These are phyloP conservation scores for Tetanocera ferruginea DNA, from an alignment of 2,888 invertebrate genomes.

Conservation along the genomic window DNA sequence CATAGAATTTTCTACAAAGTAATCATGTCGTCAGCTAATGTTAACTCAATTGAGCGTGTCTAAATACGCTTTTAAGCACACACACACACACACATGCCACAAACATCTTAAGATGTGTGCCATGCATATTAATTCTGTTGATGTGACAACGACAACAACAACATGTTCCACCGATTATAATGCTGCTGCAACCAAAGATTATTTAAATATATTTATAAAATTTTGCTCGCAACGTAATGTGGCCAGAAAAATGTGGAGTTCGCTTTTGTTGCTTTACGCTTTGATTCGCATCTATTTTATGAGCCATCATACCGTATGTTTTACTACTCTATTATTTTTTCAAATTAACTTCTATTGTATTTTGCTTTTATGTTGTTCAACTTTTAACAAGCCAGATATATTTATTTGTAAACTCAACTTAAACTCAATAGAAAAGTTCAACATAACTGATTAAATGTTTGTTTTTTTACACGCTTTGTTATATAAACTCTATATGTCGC, in stretches of 20 bases:
- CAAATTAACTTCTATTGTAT: background rate
- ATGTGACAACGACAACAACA: background rate
- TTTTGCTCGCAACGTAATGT: constrained; percentile 52
- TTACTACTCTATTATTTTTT: constrained; percentile 9
- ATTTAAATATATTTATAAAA: constrained; percentile 54
- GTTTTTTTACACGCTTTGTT: too few relatives aligned
- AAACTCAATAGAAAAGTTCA: background rate
- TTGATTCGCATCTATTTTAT: constrained; percentile 57
- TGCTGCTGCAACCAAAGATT: constrained; percentile 47
- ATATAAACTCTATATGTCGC: too few relatives aligned
- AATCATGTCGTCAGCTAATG: too few relatives aligned
- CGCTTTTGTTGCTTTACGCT: constrained; percentile 60
- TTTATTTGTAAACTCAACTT: background rate
- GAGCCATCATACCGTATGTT: constrained; percentile 59
- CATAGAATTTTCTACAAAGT: too few relatives aligned
- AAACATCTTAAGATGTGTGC: background rate
- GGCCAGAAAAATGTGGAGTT: constrained; percentile 59
- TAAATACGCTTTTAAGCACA: too few relatives aligned
- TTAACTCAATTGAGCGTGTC: too few relatives aligned
- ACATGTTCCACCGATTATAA: constrained; percentile 49
- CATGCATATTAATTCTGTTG: background rate
- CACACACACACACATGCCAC: background rate
- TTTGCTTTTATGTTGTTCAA: background rate
- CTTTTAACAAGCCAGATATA: background rate
- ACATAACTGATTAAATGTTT: too few relatives aligned